These are phyloP conservation scores for Apus apus DNA, from an alignment of 2,113 vertebrate species.

Conservation along the genomic window DNA sequence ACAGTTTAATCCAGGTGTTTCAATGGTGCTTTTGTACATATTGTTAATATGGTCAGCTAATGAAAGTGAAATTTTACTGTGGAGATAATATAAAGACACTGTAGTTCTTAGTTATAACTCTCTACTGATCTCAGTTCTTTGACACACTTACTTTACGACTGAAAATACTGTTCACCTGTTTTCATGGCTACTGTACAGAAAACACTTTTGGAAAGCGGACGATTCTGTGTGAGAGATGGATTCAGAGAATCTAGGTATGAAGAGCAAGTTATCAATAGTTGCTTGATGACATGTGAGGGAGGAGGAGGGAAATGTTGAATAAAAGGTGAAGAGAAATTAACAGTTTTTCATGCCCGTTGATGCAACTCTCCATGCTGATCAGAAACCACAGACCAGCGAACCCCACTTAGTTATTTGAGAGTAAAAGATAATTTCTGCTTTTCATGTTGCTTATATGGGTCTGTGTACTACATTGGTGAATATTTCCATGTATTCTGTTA, in stretches of 20 bases:
- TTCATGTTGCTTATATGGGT: fast-evolving
- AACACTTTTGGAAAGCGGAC: not conserved
- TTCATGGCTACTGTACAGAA: not conserved
- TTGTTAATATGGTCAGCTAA: not conserved
- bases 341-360: not conserved
- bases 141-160: not conserved
- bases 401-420: not conserved
- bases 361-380: not conserved
- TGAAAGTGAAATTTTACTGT: not conserved
- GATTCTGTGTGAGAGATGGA: not conserved
- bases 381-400: not conserved
- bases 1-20: not conserved
- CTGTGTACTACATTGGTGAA: not conserved
- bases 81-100: not conserved
- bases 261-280: not conserved
- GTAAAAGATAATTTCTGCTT: not conserved
- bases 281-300: not conserved
- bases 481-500: not conserved
- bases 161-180: not conserved
- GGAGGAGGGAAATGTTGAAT: not conserved
- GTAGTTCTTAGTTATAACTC: not conserved
- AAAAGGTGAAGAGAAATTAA: not conserved
- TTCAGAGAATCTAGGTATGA: not conserved
- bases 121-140: not conserved
- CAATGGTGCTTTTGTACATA: not conserved